Evolutionary conservation across 2,113 vertebrate species (phyloP), one percentile per base, ranked within the genome.

Genomic region (Nestor notabilis): DNA sequence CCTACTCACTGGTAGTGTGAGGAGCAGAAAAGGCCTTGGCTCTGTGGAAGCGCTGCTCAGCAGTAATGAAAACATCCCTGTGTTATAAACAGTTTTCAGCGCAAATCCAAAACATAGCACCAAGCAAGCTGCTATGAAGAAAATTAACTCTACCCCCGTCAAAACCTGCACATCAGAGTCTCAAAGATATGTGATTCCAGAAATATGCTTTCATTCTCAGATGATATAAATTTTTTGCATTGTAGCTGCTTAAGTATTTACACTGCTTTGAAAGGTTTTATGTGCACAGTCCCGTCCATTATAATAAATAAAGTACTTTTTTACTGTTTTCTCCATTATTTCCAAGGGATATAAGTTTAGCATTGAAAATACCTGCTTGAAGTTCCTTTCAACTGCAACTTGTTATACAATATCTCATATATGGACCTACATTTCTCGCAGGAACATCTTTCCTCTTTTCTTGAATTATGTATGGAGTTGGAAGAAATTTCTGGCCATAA

Each of bases 241-340:
- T 80, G 33, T 23, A 65, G 20, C 20, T 86, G 20, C 49, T 80
- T 46, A 90, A 95, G 89, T 86, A 83, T 86, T 95, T 97, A 65
- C 44, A 79, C 7, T 69, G 18, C 39, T 90, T 76, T 92, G 71
- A 60, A 92, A 60, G 5, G 17, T 24, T 88, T 71, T 50, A 13
- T 70, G 15, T 58, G 28, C 66, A 37, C 7, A 53, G 8, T 90
- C 27, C 20, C 43, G 24, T 33, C 58, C 23, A 24, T 76, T 89
- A 43, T 52, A 86, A 79, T 27, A 29, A 80, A 76, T 80, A 39
- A 91, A 88, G 75, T 72, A 6, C 21, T 44, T 64, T 71, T 71
- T 13, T 83, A 66, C 23, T 79, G 85, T 76, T 49, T 74, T 33
- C 9, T 52, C 11, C 5, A 2, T 52, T 49, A 78, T 76, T 74